Percentiles rank a stretch among this genome's conserved stretches.
phyloP scores from a whole-genome alignment of 2,113 vertebrate species.

The Tympanuchus pallidicinctus region DNA sequence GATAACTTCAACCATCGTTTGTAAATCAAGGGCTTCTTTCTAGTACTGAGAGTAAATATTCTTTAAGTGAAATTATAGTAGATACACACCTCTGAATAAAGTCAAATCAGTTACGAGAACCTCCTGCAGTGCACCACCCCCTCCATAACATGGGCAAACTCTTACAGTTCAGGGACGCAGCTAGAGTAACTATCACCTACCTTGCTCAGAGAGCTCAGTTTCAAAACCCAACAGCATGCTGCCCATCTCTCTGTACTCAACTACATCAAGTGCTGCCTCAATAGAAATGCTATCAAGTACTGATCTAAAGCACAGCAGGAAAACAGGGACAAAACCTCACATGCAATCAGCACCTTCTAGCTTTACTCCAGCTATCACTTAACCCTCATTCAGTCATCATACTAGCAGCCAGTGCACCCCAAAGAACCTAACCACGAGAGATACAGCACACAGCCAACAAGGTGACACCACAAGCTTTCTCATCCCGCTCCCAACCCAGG shows the following conservation, averaged over 20 bases:
- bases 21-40: not conserved
- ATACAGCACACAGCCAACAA: accelerated
- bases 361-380: too few relatives aligned
- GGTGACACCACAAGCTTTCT: accelerated
- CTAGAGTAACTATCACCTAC: not conserved
- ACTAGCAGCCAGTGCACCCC: accelerated
- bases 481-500: not conserved
- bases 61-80: not conserved
- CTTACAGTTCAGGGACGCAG: not conserved
- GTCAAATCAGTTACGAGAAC: not conserved
- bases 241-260: not conserved
- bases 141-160: not conserved
- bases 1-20: not conserved
- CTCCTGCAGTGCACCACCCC: accelerated
- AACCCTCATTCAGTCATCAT: not conserved
- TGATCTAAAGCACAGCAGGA: not conserved
- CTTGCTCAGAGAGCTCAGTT: not conserved
- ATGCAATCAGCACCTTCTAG: not conserved
- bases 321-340: accelerated
- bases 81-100: not conserved
- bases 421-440: not conserved
- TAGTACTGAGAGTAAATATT: accelerated
- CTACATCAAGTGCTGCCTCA: not conserved
- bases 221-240: not conserved
- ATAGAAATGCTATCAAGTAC: not conserved